A percentile compares a stretch with the other conserved stretches of the same genome.
These are phyloP conservation scores for Heliconius ethilla DNA, from an alignment of 2,888 invertebrate genomes.

Conservation along the genomic window DNA sequence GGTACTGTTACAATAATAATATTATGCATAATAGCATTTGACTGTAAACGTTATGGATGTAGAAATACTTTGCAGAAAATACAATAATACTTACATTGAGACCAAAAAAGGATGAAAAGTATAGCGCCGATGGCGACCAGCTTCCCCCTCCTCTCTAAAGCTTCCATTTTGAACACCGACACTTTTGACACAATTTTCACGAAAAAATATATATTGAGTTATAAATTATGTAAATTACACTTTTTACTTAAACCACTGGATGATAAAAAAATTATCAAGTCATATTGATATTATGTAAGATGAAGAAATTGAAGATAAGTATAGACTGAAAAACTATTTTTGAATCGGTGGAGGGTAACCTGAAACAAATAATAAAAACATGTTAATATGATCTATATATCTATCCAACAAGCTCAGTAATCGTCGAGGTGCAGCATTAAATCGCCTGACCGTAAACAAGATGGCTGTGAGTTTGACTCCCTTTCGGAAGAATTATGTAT, in stretches of 20 bases:
- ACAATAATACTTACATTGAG: constrained; percentile 74
- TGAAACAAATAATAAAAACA: constrained; percentile 44
- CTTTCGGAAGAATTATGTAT: too few relatives aligned
- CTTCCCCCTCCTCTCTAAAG: constrained; percentile 69
- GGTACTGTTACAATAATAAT: neutral
- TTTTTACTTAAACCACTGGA: constrained; percentile 35
- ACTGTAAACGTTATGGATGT: too few relatives aligned
- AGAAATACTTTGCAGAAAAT: too few relatives aligned
- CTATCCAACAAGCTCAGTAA: neutral
- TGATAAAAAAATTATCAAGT: constrained; percentile 43
- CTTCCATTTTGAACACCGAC: constrained; percentile 67
- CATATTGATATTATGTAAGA: constrained; percentile 41
- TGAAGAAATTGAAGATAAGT: constrained; percentile 9
- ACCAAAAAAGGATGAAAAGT: constrained; percentile 66
- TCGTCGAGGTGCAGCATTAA: too few relatives aligned
- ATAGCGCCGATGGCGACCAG: constrained; percentile 57
- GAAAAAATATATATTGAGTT: constrained; percentile 26
- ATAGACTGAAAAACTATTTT: constrained; percentile 2
- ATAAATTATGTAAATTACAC: neutral
- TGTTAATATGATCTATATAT: neutral
- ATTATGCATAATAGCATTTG: neutral
- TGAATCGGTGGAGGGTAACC: constrained; percentile 37
- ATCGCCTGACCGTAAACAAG: too few relatives aligned
- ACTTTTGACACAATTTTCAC: constrained; percentile 31
- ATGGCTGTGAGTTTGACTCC: too few relatives aligned